Percentiles rank a stretch among this genome's conserved stretches.
Conservation (phyloP, 1,140 invertebrate genomes). For the Acromyrmex charruanus region DNA sequence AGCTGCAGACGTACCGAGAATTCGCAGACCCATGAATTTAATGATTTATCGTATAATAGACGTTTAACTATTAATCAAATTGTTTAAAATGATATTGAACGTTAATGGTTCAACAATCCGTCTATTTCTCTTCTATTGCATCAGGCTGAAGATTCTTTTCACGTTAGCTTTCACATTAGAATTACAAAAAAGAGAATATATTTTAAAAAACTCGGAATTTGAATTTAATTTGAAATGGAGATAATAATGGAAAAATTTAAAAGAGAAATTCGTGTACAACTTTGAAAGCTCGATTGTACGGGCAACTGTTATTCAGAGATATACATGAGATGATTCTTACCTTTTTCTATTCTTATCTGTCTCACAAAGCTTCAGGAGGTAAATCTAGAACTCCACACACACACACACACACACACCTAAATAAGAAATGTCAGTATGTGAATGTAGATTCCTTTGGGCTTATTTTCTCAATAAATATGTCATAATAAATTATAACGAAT, state of each 20-base stretch:
- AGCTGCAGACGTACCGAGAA: neutral
- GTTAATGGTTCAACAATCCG: too few species aligned
- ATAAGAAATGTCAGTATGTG: neutral
- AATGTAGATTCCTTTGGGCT: neutral
- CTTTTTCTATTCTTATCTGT: neutral
- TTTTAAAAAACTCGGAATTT: too few species aligned
- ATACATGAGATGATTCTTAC: neutral
- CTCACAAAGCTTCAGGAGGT: neutral
- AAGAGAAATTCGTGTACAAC: neutral
- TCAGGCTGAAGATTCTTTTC: too few species aligned
- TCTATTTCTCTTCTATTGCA: too few species aligned
- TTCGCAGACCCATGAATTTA: slow-evolving; percentile 20
- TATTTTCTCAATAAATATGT: neutral
- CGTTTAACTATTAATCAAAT: too few species aligned
- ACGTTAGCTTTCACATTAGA: too few species aligned
- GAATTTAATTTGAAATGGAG: neutral
- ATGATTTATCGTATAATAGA: slow-evolving; percentile 14
- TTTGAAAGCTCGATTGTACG: neutral
- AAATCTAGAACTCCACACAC: neutral
- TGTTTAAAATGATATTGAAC: too few species aligned
- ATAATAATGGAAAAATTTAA: slow-evolving; percentile 3
- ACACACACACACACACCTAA: neutral
- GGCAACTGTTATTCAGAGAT: too few species aligned
- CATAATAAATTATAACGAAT: neutral
- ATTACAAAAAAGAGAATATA: too few species aligned